Percentiles rank a stretch among this genome's conserved stretches.
Evolutionary conservation across 2,113 vertebrate genomes (phyloP).

Genomic region (Fregata magnificens): DNA sequence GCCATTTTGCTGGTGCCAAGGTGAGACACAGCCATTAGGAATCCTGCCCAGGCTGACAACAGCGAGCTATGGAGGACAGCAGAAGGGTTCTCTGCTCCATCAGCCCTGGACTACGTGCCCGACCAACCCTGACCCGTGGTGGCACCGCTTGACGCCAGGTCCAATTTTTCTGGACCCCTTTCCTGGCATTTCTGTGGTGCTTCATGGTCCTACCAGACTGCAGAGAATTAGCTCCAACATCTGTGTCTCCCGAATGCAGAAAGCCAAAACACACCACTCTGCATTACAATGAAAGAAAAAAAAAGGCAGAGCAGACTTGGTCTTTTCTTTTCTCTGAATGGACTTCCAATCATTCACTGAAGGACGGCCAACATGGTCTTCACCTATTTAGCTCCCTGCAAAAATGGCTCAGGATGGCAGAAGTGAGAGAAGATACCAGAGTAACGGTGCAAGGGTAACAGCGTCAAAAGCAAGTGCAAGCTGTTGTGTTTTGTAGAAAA

Average conservation of each 20-base stretch:
- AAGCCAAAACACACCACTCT: not conserved
- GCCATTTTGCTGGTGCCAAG: not conserved
- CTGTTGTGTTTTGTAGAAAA: not conserved
- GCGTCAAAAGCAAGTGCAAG: not conserved
- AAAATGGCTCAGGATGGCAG: not conserved
- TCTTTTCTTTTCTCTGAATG: not conserved
- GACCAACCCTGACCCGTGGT: fast-evolving
- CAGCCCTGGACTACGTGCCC: fast-evolving
- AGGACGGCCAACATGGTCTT: not conserved
- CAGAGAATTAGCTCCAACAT: not conserved
- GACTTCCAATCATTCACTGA: not conserved
- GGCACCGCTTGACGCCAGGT: fast-evolving
- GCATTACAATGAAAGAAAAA: not conserved
- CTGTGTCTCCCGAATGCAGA: not conserved
- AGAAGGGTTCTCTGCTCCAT: not conserved
- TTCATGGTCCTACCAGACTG: not conserved
- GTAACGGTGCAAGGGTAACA: not conserved
- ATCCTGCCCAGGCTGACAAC: not conserved
- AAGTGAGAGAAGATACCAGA: not conserved
- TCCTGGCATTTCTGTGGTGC: not conserved
- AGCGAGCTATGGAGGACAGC: too few relatives aligned
- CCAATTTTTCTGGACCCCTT: not conserved
- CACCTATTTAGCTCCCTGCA: not conserved
- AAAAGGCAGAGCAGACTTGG: not conserved
- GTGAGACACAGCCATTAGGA: fast-evolving